Percentiles rank a stretch among this genome's conserved stretches.
Conservation (phyloP, 2,797 vertebrate genomes). For the Trachops cirrhosus region DNA sequence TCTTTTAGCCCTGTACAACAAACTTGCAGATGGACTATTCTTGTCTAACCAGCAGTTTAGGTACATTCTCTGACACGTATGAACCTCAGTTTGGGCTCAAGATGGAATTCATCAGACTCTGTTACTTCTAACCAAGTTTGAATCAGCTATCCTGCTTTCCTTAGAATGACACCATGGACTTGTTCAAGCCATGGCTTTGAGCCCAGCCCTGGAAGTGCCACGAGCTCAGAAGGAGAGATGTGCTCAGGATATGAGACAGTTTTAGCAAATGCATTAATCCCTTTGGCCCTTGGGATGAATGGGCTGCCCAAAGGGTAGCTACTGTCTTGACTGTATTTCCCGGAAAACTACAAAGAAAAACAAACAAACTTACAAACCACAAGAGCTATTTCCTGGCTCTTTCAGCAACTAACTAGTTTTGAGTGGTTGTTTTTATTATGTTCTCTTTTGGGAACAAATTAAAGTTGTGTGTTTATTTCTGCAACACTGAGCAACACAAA, state of each 20-base stretch:
- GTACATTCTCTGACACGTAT: not conserved
- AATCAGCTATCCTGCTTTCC: not conserved
- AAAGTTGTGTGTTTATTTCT: conserved; percentile 61
- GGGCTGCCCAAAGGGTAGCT: conserved; percentile 10
- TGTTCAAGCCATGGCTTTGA: not conserved
- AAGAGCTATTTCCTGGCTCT: conserved; percentile 29
- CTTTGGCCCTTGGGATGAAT: not conserved
- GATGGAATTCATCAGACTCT: not conserved
- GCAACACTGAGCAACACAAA: conserved; percentile 43
- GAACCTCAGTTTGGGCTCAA: not conserved
- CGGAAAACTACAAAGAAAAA: conserved; percentile 21
- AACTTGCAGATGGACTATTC: not conserved
- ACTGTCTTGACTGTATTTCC: conserved; percentile 25
- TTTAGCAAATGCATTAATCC: not conserved
- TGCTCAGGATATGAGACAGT: not conserved
- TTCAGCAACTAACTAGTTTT: conserved; percentile 38
- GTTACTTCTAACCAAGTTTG: not conserved
- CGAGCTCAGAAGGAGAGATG: not conserved
- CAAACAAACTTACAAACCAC: not conserved
- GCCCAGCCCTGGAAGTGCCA: not conserved
- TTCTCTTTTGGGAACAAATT: conserved; percentile 61
- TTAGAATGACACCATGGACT: not conserved
- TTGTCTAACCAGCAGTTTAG: not conserved
- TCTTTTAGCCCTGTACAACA: not conserved
- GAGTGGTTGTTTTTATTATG: conserved; percentile 42